Conservation (phyloP, 2,113 vertebrate genomes). For the Herpetotheres cachinnans region DNA sequence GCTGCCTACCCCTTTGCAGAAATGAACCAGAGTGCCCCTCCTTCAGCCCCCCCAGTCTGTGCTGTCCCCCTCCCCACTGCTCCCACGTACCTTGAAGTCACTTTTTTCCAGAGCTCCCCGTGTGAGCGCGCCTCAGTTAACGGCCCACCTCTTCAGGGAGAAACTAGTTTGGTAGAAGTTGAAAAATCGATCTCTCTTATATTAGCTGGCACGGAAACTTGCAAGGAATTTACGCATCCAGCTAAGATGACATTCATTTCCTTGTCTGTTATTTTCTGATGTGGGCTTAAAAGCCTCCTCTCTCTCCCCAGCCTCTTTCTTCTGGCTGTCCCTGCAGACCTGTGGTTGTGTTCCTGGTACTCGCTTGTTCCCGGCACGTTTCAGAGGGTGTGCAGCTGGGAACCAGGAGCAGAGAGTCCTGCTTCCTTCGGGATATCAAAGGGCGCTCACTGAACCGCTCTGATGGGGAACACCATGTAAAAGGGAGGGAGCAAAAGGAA, state of each 20-base stretch:
- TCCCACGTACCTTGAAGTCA: background rate
- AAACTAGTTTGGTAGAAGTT: background rate
- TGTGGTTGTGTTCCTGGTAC: background rate
- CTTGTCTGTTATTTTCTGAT: background rate
- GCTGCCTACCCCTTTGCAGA: background rate
- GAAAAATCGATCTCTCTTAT: background rate
- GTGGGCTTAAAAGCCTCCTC: background rate
- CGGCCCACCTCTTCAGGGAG: background rate
- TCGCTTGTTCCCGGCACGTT: fast-evolving
- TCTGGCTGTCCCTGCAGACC: background rate
- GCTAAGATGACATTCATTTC: background rate
- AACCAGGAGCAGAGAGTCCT: background rate
- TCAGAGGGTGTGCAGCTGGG: background rate
- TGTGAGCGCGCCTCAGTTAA: fast-evolving
- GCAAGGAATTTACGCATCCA: background rate
- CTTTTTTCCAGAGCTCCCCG: background rate
- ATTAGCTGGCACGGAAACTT: background rate
- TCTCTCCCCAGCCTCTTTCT: background rate
- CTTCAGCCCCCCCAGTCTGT: background rate
- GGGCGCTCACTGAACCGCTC: background rate
- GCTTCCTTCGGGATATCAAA: background rate
- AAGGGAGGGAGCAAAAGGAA: background rate
- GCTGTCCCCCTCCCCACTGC: background rate
- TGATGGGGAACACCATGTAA: background rate
- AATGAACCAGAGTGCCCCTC: background rate